Base-by-base conservation (phyloP, 2,113 vertebrate genomes). In the Aviceda subcristata region DNA sequence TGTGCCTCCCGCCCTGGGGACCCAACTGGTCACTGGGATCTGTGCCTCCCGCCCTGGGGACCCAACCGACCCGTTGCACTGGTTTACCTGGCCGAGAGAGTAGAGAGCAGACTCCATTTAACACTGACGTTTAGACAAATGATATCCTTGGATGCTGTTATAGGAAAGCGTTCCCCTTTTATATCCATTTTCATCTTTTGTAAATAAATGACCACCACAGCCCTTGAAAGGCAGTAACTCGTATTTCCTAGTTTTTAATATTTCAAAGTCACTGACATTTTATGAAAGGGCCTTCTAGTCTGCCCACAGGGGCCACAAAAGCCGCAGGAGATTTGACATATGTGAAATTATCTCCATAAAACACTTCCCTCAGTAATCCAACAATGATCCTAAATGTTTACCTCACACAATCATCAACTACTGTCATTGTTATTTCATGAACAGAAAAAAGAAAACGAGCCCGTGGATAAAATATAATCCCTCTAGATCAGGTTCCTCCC, bases 11-110 rank as follows among this genome's bases (percentile, higher is more conserved):
- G 22, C n/a, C 59, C 29, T 16, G 20, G 64, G 29, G 45, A 39
- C 16, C 27, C 3, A 0, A 10, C 32, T 39, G n/a, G n/a, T n/a
- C n/a, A n/a, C n/a, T n/a, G n/a, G 60, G 13, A 66, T 7, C 48
- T 30, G 18, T 46, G 26, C 18, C 26, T 39, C 29, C 15, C 48
- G 22, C 38, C 59, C 29, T 19, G 20, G 64, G 32, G 45, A 39
- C 16, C 27, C 3, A 0, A 11, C 32, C 14, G 27, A 26, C 7
- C 39, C 75, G 32, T 1, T 18, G 34, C 46, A 46, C 32, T 19
- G 21, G 36, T 43, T 45, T 41, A 41, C 66, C 46, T 30, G 11
- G 13, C 15, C 22, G 29, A 57, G 67, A 67, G 15, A 29, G 29
- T 11, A 46, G 19, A 63, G 41, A 63, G 30, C 14, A 87, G 43